Base-by-base conservation (phyloP, 1,140 invertebrate species). In the Temnothorax nylanderi region DNA sequence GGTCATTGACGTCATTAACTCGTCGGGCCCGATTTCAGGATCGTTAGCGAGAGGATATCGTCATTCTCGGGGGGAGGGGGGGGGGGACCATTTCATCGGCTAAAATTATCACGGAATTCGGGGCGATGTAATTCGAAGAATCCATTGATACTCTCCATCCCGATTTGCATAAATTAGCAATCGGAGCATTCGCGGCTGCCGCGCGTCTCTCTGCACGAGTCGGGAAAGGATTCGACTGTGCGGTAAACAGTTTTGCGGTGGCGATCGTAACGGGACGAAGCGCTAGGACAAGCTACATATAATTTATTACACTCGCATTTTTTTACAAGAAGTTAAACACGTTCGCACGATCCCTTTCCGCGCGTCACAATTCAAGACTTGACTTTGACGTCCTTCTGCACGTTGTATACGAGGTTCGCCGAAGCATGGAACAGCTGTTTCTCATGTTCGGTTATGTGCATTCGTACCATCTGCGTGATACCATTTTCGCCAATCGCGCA, bases 401-500 rank as follows among this genome's bases (percentile, higher is more conserved):
- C 89, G n/a, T 95, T 93, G 86, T 93, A 85, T 7, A 96, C 91
- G 7, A 86, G 87, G 1, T 94, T 92, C 0, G 96, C 96, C 7
- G 95, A 96, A 16, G 91, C 91, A 60, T 96, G 93, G 0, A 97
- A 91, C 87, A 96, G 88, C 49, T 95, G 94, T 74, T 94, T 94
- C 92, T 97, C 96, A 5, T 91, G 82, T n/a, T 96, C 95, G 10
- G 93, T 96, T 34, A 97, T 94, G 1, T 95, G 95, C 91, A 96
- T 95, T 71, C 96, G 94, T 4, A 97, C 91, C 37, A 97, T 93
- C 78, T 96, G 94, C n/a, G 94, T 95, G 69, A 97, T 90, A 8
- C 96, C 96, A 84, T 95, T 95, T 51, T 96, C 95, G 11, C 96
- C 96, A 21, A 97, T 64, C 10, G 95, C 92, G 72, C 95, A 96